Conservation (phyloP, 1,140 invertebrate species). For the Platyura marginata region DNA sequence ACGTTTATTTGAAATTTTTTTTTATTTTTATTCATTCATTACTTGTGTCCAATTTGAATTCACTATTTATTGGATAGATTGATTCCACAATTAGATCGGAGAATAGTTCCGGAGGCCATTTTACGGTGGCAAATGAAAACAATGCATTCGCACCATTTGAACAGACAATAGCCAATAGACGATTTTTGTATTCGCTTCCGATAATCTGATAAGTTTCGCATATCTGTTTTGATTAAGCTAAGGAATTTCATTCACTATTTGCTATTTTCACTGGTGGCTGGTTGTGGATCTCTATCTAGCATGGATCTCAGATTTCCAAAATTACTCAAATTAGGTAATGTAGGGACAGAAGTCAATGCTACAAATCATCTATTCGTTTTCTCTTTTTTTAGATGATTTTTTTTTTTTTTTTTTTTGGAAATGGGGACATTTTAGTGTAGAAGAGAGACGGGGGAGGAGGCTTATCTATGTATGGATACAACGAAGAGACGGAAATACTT, state of each 20-base stretch:
- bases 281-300: too few species aligned
- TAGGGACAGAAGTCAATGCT: not conserved
- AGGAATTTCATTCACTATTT: too few species aligned
- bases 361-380: not conserved
- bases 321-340: too few species aligned
- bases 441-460: too few species aligned
- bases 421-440: too few species aligned
- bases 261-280: too few species aligned
- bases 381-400: not conserved
- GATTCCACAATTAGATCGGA: slow-evolving; percentile 44
- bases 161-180: slow-evolving; percentile 44
- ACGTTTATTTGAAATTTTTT: too few species aligned
- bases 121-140: slow-evolving; percentile 38
- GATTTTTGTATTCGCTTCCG: slow-evolving; percentile 20
- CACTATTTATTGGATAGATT: slow-evolving; percentile 44
- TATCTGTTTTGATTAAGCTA: slow-evolving; percentile 7
- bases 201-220: slow-evolving; percentile 22
- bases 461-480: too few species aligned
- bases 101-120: slow-evolving; percentile 31
- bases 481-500: too few species aligned
- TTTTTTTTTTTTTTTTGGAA: too few species aligned
- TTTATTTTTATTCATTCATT: slow-evolving; percentile 9
- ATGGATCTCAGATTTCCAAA: too few species aligned
- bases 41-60: slow-evolving; percentile 47
- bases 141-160: slow-evolving; percentile 40